These are phyloP conservation scores for Zaprionus inermis DNA, from an alignment of 1,140 invertebrate species.

Conservation along the genomic window DNA sequence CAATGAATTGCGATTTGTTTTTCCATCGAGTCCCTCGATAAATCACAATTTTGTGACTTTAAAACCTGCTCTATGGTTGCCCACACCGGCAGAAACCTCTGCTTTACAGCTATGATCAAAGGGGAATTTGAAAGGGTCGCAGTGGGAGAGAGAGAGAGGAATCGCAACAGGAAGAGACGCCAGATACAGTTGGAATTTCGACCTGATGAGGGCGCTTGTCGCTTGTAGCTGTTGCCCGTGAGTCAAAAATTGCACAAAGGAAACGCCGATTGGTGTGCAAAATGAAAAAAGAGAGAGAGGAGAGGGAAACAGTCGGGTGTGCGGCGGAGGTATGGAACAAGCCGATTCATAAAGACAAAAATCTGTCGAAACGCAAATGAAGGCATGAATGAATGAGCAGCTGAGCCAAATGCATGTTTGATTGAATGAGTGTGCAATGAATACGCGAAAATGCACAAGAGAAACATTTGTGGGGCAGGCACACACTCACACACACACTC, in stretches of 20 bases:
- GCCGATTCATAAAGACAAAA: constrained; percentile 35
- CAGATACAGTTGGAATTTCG: background rate
- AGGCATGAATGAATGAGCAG: constrained; percentile 58
- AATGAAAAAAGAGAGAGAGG: constrained; percentile 1
- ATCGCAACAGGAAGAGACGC: background rate
- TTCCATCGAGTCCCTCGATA: constrained; percentile 36
- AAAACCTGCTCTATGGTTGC: too few relatives aligned
- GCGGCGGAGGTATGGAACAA: background rate
- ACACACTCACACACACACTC: background rate
- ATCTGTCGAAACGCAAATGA: constrained; percentile 54
- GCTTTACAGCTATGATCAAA: constrained; percentile 36
- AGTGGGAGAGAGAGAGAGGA: constrained; percentile 11
- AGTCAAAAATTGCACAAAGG: constrained; percentile 52
- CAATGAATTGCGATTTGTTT: constrained; percentile 60
- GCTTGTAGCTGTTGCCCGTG: constrained; percentile 32
- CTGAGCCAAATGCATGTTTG: constrained; percentile 64
- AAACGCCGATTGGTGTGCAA: constrained; percentile 31
- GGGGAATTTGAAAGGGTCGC: background rate
- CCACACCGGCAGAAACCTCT: constrained; percentile 17
- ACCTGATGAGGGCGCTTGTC: constrained; percentile 13
- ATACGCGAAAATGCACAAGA: constrained; percentile 52
- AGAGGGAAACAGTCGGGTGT: too few relatives aligned
- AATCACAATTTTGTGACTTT: constrained; percentile 32
- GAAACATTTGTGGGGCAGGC: constrained; percentile 30
- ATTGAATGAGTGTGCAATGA: constrained; percentile 67